Conservation (phyloP, 2,888 invertebrate species). For the Synergus japonicus region DNA sequence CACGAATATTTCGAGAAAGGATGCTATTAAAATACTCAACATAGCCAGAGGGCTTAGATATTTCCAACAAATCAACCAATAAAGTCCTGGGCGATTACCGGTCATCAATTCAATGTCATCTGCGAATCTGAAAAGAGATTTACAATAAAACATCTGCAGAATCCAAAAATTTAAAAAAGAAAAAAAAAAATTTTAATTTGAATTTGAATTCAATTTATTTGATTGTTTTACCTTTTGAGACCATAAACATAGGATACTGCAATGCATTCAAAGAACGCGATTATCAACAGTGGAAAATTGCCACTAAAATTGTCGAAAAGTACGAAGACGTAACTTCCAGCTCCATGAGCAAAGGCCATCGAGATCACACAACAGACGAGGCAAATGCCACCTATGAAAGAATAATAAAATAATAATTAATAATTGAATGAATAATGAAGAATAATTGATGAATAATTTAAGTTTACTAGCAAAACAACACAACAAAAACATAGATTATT, state of each 20-base stretch:
- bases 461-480: too few relatives aligned
- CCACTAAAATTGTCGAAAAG: slow-evolving; percentile 96
- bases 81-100: slow-evolving; percentile 90
- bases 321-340: slow-evolving; percentile 95
- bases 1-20: slow-evolving; percentile 87
- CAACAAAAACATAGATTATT: too few relatives aligned
- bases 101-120: slow-evolving; percentile 98
- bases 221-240: slow-evolving; percentile 84
- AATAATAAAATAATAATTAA: too few relatives aligned
- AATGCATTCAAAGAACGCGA: slow-evolving; percentile 94
- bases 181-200: not conserved
- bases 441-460: too few relatives aligned
- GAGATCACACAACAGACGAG: slow-evolving; percentile 89
- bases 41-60: slow-evolving; percentile 94
- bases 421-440: too few relatives aligned
- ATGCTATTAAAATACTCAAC: slow-evolving; percentile 90
- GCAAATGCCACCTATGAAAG: slow-evolving; percentile 82
- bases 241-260: slow-evolving; percentile 97
- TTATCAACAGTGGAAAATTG: slow-evolving; percentile 93
- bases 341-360: slow-evolving; percentile 94
- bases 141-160: slow-evolving; percentile 9
- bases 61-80: slow-evolving; percentile 97
- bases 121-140: slow-evolving; percentile 84
- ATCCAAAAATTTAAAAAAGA: too few relatives aligned
- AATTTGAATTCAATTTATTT: too few relatives aligned